These are phyloP conservation scores for Argyresthia albistria DNA, from an alignment of 2,888 invertebrate genomes.

Conservation along the genomic window DNA sequence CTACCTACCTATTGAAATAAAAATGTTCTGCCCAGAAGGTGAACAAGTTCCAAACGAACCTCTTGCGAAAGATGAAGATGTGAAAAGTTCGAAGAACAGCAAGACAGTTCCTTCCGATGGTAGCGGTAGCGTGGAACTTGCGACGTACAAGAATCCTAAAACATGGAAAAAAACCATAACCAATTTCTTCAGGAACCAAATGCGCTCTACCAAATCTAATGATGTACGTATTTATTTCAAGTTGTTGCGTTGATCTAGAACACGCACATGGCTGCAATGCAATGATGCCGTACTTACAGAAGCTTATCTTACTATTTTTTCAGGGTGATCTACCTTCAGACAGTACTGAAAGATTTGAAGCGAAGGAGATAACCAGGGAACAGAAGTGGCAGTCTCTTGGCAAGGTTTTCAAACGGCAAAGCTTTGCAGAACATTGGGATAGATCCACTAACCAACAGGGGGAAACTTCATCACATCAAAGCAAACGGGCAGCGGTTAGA, in stretches of 20 bases:
- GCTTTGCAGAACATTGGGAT: constrained; percentile 46
- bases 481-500: constrained; percentile 4
- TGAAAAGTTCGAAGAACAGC: constrained; percentile 17
- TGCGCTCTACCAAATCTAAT: constrained; percentile 55
- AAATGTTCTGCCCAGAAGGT: constrained; percentile 58
- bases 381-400: constrained; percentile 66
- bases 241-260: background rate
- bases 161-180: constrained; percentile 62
- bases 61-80: constrained; percentile 21
- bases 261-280: background rate
- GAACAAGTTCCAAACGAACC: constrained; percentile 33
- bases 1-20: background rate
- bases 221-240: constrained; percentile 34
- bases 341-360: constrained; percentile 46
- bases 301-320: constrained; percentile 13
- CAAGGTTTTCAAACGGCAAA: constrained; percentile 60
- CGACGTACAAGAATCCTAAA: constrained; percentile 47
- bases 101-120: constrained; percentile 25
- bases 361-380: constrained; percentile 46
- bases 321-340: constrained; percentile 53
- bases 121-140: constrained; percentile 42
- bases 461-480: constrained; percentile 1
- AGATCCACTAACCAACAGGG: constrained; percentile 16
- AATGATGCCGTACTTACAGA: background rate
- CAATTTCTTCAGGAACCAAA: constrained; percentile 56